phyloP scores from a whole-genome alignment of 2,888 invertebrate species.

The Synanthedon formicaeformis region DNA sequence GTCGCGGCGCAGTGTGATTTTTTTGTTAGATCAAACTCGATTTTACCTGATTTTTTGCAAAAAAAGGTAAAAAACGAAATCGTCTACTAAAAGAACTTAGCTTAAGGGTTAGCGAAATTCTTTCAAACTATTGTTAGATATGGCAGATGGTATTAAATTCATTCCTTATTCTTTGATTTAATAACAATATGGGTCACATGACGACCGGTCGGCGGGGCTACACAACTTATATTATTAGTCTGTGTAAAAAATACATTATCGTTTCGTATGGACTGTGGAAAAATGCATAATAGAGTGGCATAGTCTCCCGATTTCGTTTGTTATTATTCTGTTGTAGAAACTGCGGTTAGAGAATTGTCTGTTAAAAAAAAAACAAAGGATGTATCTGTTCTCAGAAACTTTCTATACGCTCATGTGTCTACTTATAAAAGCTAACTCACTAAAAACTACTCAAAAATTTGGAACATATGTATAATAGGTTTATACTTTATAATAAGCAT shows the following conservation, averaged over 20 bases:
- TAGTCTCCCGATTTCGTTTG: background rate
- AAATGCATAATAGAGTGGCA: too few relatives aligned
- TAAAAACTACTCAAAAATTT: too few relatives aligned
- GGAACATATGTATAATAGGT: too few relatives aligned
- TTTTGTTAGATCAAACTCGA: slow-evolving; percentile 29
- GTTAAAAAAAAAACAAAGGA: slow-evolving; percentile 2
- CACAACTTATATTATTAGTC: slow-evolving; percentile 14
- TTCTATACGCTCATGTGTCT: slow-evolving; percentile 14
- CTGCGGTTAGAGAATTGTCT: background rate
- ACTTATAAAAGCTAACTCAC: slow-evolving; percentile 12
- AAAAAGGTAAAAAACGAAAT: slow-evolving; percentile 46
- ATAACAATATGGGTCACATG: slow-evolving; percentile 48
- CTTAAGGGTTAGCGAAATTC: slow-evolving; percentile 56
- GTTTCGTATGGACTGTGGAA: too few relatives aligned
- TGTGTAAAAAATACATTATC: too few relatives aligned
- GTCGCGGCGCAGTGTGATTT: slow-evolving; percentile 45
- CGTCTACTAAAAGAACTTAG: slow-evolving; percentile 55
- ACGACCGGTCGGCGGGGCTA: slow-evolving; percentile 13
- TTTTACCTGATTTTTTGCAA: slow-evolving; percentile 48
- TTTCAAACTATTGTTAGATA: slow-evolving; percentile 33
- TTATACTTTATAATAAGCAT: too few relatives aligned
- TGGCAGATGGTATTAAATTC: slow-evolving; percentile 47
- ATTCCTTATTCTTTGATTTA: slow-evolving; percentile 50
- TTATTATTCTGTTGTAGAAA: background rate
- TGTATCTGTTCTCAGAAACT: slow-evolving; percentile 12